These are phyloP conservation scores for Priocnemis perturbator DNA, from an alignment of 2,888 invertebrate genomes.

Conservation along the genomic window DNA sequence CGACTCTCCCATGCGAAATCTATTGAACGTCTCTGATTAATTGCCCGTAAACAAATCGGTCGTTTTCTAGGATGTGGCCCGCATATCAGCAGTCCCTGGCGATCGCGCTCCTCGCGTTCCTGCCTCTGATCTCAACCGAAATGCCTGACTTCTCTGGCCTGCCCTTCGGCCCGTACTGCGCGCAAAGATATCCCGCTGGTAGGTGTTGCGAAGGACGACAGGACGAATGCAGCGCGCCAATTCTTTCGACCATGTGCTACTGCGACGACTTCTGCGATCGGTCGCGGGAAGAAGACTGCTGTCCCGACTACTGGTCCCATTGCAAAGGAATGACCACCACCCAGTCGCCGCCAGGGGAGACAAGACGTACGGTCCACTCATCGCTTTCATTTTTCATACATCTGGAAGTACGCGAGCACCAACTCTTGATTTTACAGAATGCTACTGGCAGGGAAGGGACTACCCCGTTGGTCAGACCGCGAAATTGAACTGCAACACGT, in stretches of 20 bases:
- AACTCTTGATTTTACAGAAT: slow-evolving; percentile 68
- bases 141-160: slow-evolving; percentile 75
- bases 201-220: slow-evolving; percentile 85
- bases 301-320: slow-evolving; percentile 90
- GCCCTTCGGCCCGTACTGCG: slow-evolving; percentile 80
- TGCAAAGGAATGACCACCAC: slow-evolving; percentile 79
- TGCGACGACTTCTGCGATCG: slow-evolving; percentile 95
- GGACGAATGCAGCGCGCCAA: slow-evolving; percentile 89
- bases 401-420: no score
- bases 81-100: slow-evolving; percentile 20
- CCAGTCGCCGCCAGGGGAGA: slow-evolving; percentile 48
- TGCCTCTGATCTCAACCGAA: slow-evolving; percentile 42
- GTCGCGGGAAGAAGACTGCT: slow-evolving; percentile 87
- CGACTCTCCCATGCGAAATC: no score
- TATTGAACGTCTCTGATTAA: background rate
- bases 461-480: slow-evolving; percentile 77
- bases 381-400: background rate
- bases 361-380: slow-evolving; percentile 33
- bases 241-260: slow-evolving; percentile 90
- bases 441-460: slow-evolving; percentile 77
- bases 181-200: slow-evolving; percentile 62
- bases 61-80: slow-evolving; percentile 53
- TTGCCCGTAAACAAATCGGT: background rate
- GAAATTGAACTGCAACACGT: slow-evolving; percentile 83
- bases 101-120: slow-evolving; percentile 39